Evolutionary conservation across 2,113 vertebrate species (phyloP).

Genomic region (Irena cyanogastra): DNA sequence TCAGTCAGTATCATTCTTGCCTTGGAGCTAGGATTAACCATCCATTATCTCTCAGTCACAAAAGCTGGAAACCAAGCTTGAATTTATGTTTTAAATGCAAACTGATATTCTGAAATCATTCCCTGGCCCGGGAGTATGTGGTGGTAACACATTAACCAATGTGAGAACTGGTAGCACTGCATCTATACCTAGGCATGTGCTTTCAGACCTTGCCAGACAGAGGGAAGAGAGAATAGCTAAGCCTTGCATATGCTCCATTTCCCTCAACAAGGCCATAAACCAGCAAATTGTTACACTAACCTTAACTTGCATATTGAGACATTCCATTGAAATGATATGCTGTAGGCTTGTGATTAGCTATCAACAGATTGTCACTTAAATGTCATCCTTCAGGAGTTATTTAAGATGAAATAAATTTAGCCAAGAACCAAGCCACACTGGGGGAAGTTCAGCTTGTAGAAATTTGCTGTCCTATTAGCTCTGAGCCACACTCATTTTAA

Average conservation of each 20-base stretch:
- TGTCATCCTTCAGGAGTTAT: neutral
- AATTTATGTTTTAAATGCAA: neutral
- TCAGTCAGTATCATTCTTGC: neutral
- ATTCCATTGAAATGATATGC: neutral
- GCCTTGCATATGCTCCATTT: neutral
- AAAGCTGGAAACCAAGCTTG: neutral
- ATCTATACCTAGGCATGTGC: neutral
- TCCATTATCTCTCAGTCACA: neutral
- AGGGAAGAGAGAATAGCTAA: neutral
- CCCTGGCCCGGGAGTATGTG: neutral
- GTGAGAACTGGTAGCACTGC: neutral
- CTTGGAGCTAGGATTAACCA: neutral
- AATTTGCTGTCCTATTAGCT: neutral
- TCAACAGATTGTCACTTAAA: conserved; percentile 41
- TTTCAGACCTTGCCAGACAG: conserved; percentile 14
- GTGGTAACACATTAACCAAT: conserved; percentile 11
- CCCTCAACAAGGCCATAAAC: neutral
- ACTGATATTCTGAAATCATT: neutral
- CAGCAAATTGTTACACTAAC: neutral
- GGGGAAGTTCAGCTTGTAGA: neutral
- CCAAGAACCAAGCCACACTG: neutral
- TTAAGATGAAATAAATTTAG: conserved; percentile 15
- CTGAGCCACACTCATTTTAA: neutral
- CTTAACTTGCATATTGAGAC: neutral
- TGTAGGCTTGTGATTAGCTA: neutral